Evolutionary conservation across 2,797 vertebrate species (phyloP).

Genomic region (Cossypha heuglini): DNA sequence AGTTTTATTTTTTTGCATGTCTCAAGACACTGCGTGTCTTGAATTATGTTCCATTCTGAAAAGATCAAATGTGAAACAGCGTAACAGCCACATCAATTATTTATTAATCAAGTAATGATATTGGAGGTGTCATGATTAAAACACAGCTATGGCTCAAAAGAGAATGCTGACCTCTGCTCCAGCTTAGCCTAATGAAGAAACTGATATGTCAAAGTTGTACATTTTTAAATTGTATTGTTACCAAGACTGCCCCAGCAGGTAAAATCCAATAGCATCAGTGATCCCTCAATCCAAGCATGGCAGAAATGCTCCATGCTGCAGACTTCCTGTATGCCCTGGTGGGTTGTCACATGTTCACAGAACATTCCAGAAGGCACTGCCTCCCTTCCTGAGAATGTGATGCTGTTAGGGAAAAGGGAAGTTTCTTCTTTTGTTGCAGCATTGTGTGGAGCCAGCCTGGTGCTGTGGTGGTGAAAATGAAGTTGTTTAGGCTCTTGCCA

Average conservation of each 20-base stretch:
- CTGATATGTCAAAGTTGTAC: background rate
- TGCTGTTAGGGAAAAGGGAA: background rate
- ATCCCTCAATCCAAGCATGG: background rate
- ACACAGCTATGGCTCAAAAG: background rate
- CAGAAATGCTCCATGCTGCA: background rate
- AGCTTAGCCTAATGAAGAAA: background rate
- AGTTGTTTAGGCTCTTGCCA: background rate
- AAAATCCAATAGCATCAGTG: background rate
- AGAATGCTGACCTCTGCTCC: background rate
- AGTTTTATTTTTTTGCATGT: background rate
- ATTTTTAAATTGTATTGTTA: background rate
- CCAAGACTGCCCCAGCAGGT: background rate
- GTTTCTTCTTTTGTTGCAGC: background rate
- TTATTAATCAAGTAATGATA: background rate
- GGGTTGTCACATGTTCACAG: background rate
- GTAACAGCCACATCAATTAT: background rate
- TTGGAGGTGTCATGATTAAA: background rate
- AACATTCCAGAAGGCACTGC: background rate
- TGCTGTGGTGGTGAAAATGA: background rate
- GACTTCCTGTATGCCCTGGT: background rate
- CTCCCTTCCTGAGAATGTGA: background rate
- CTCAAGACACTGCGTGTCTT: background rate
- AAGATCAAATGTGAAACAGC: slow-evolving; percentile 7
- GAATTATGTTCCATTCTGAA: background rate
- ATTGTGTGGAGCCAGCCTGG: background rate